Base-by-base conservation (phyloP, 2,113 vertebrate species). In the Bothrops jararaca region DNA sequence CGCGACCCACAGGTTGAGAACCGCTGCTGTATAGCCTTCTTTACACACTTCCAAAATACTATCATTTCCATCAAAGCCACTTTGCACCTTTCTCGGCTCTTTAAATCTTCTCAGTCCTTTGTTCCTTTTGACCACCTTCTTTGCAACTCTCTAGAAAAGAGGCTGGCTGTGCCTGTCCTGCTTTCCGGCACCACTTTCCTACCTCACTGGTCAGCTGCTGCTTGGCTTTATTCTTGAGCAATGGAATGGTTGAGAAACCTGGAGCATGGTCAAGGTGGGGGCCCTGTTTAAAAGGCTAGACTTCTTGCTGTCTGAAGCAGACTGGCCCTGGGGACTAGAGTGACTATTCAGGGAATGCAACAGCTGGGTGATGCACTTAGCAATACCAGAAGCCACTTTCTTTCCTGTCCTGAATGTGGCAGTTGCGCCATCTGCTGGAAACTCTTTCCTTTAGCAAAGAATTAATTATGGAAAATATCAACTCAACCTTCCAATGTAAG, bases 351-450 rank as follows among this genome's bases (percentile, higher is more conserved):
- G 7, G 48, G 9, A 50, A 50, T 50, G 8, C 48, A 50, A 9
- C 48, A 50, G 48, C 48, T 50, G 8, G 48, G 48, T 50, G 48
- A 50, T 50, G 48, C 15, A 56, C 23, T 22, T 15, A n/a, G 8
- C 39, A 12, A 22, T 10, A 9, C 52, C 87, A 29, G 48, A 48
- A 26, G 11, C 53, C 18, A 4, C 29, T 20, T 45, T 22, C 13
- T 48, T 64, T 42, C 34, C 74, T 39, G 34, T 5, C 26, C 52
- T 2, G 9, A 69, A 0, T 1, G 52, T 89, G 85, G n/a, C 92
- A 23, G 57, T 45, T 90, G 39, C 23, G 88, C 89, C 93, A 69
- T 92, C 92, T 92, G 9, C 39, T 57, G 95, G 64, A 56, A 92
- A 8, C 60, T 15, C 1, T 15, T 10, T 87, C n/a, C 18, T 22